A percentile compares a stretch with the other conserved stretches of the same genome.
phyloP scores from a whole-genome alignment of 2,113 vertebrate species.

The Carollia perspicillata region DNA sequence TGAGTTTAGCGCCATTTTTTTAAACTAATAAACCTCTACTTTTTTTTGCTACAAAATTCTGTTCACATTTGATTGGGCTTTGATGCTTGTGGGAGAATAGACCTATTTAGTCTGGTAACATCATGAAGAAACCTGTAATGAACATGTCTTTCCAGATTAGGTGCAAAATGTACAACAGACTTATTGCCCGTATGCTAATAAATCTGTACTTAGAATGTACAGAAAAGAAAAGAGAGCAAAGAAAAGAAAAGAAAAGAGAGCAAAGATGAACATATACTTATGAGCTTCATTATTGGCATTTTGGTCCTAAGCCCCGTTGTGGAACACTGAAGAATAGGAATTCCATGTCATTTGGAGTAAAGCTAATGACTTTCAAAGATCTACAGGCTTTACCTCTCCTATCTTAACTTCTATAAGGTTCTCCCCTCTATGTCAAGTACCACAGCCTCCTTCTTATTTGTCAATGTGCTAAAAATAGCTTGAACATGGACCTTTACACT shows the following conservation, averaged over 20 bases:
- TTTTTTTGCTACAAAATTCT: neutral
- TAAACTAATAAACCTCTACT: too few species aligned
- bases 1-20: neutral
- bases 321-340: neutral
- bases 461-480: neutral
- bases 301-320: neutral
- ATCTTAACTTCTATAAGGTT: neutral
- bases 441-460: neutral
- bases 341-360: neutral
- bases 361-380: neutral
- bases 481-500: neutral
- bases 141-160: neutral
- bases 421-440: neutral
- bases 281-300: neutral
- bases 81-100: neutral
- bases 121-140: neutral
- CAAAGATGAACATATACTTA: neutral
- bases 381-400: neutral
- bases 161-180: neutral
- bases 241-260: neutral
- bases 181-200: neutral
- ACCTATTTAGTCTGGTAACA: neutral
- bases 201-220: neutral
- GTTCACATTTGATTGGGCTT: neutral
- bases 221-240: neutral